These are phyloP conservation scores for Volucella inflata DNA, from an alignment of 2,888 invertebrate species.

Conservation along the genomic window DNA sequence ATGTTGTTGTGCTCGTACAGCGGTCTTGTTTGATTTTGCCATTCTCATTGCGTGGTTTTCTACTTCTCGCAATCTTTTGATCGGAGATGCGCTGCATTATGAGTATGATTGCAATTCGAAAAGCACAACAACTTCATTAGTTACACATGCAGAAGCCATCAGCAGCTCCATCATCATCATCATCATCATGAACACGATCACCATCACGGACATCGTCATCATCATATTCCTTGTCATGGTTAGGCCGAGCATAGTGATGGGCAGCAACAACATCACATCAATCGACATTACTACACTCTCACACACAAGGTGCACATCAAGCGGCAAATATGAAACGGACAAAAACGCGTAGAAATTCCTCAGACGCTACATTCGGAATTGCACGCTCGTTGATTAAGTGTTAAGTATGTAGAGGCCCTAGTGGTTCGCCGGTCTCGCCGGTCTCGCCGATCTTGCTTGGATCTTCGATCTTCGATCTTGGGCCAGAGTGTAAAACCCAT, in stretches of 20 bases:
- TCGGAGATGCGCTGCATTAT: conserved; percentile 62
- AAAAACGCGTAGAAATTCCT: conserved; percentile 46
- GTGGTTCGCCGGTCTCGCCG: conserved; percentile 46
- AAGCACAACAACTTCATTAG: conserved; percentile 72
- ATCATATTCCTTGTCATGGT: not conserved
- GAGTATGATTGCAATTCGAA: conserved; percentile 66
- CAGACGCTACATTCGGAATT: conserved; percentile 60
- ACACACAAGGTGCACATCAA: conserved; percentile 32
- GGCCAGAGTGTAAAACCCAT: conserved; percentile 29
- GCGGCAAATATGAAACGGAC: conserved; percentile 43
- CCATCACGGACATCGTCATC: conserved; percentile 39
- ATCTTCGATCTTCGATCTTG: too few relatives aligned
- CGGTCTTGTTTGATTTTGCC: conserved; percentile 16
- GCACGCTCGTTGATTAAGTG: conserved; percentile 72
- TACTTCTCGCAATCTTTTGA: conserved; percentile 50
- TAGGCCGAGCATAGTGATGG: too few relatives aligned
- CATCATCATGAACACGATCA: conserved; percentile 14
- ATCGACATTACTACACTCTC: conserved; percentile 4
- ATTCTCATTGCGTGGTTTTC: conserved; percentile 49
- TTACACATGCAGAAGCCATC: conserved; percentile 65
- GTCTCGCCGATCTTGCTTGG: conserved; percentile 27
- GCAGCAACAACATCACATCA: not conserved
- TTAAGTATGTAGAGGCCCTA: conserved; percentile 59
- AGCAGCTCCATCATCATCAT: conserved; percentile 38
- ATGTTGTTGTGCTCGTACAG: not conserved